Base-by-base conservation (phyloP, 2,888 invertebrate species). In the Calliphora vomitoria region DNA sequence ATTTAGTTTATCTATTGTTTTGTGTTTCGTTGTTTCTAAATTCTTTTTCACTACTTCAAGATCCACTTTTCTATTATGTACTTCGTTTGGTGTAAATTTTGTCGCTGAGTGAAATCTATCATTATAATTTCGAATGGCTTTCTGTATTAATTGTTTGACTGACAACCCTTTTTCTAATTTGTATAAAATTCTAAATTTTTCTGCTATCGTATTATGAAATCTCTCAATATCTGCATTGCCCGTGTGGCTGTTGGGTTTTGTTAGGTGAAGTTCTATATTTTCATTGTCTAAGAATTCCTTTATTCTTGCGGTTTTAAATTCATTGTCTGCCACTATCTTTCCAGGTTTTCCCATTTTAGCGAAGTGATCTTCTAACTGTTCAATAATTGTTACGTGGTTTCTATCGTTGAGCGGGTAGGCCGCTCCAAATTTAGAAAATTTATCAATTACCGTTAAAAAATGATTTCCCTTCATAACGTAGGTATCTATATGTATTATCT, bases 201-300 rank as follows among this genome's bases (percentile, higher is more conserved):
- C 82, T 15, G 86, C 68, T 31, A 83, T 53, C 10, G 81, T 87
- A 50, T 75, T 88, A 35, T 88, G 86, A 2, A 89, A 75, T 58
- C 85, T 58, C 79, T 88, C 88, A 35, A 89, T 62, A n/a, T 89
- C 89, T 31, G 85, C 84, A 74, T 89, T 88, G 6, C 88, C 86
- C 18, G 86, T 88, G 41, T 88, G 89, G 62, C 87, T 89, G 50
- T 87, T 89, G 10, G 83, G 81, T 72, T 89, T 89, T n/a, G 85
- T 87, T 69, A 89, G 55, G 60, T 89, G 86, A 38, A 89, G 53
- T 81, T 89, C 72, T 20, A 87, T 86, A 13, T 76, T 60, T 64
- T 89, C 85, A 10, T 87, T 82, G 53, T 74, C 79, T 53, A 86
- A 38, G 62, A 81, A 88, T 75, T 87, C 80, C 38, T 82, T 88